These are phyloP conservation scores for Lutra lutra DNA, from an alignment of 2,797 vertebrate genomes.

Conservation along the genomic window DNA sequence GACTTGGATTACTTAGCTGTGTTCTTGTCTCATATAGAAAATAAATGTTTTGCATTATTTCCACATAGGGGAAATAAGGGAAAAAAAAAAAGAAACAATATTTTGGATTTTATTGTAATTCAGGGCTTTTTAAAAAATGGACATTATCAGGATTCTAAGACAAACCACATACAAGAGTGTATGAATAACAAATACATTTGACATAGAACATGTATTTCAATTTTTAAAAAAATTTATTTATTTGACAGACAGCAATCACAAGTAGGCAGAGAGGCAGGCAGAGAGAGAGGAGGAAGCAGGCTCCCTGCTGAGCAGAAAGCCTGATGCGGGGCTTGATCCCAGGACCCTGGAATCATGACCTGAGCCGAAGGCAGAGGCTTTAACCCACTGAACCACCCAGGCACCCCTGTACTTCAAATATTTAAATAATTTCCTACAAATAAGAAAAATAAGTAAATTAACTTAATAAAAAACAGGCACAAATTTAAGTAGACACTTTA, in stretches of 20 bases:
- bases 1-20: too few species aligned
- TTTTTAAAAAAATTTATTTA: background rate
- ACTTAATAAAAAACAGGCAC: background rate
- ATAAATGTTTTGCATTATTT: too few species aligned
- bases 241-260: too few species aligned
- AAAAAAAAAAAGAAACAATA: background rate
- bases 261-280: too few species aligned
- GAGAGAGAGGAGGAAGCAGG: too few species aligned
- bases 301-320: too few species aligned
- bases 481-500: background rate
- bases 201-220: background rate
- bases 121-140: background rate
- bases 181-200: background rate
- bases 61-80: too few species aligned
- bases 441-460: background rate
- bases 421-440: background rate
- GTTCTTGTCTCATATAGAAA: too few species aligned
- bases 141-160: background rate
- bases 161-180: background rate
- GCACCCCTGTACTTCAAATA: background rate
- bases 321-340: accelerated
- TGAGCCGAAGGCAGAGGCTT: too few species aligned
- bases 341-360: too few species aligned
- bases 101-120: background rate
- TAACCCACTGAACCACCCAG: too few species aligned